Evolutionary conservation across 2,888 invertebrate genomes (phyloP).

Genomic region (Macrophya annulata): DNA sequence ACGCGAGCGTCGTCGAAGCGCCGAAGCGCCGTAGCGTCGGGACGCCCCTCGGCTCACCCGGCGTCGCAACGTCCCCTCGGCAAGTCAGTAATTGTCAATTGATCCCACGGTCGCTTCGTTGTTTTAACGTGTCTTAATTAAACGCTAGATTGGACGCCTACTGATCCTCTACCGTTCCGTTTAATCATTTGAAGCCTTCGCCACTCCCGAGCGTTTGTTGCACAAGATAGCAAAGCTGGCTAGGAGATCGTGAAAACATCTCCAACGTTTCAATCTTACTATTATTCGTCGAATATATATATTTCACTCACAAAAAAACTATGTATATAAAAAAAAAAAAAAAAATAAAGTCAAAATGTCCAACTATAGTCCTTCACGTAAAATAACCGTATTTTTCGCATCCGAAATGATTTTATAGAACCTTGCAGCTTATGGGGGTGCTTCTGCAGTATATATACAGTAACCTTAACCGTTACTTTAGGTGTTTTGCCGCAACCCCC

Average conservation of each 20-base stretch:
- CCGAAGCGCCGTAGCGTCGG: conserved; percentile 48
- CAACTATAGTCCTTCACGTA: background rate
- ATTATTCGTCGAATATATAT: background rate
- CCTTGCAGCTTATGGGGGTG: background rate
- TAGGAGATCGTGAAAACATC: conserved; percentile 13
- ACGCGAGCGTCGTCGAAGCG: conserved; percentile 47
- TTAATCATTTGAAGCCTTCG: conserved; percentile 62
- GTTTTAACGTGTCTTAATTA: conserved; percentile 65
- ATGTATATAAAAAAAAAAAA: too few species aligned
- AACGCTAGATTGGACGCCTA: conserved; percentile 65
- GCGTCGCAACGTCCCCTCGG: conserved; percentile 56
- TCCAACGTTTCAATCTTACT: background rate
- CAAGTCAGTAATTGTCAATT: conserved; percentile 64
- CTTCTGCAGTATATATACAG: background rate
- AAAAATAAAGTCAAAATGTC: background rate
- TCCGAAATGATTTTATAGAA: background rate
- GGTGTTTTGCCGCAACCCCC: background rate
- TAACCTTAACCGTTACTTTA: background rate
- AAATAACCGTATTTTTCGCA: background rate
- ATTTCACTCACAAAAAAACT: background rate
- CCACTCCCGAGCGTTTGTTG: conserved; percentile 38
- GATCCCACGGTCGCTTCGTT: conserved; percentile 60
- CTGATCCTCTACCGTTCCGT: conserved; percentile 61
- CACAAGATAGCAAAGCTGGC: conserved; percentile 1
- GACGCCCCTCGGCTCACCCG: conserved; percentile 41